Percentiles rank a stretch among this genome's conserved stretches.
phyloP scores from a whole-genome alignment of 2,888 invertebrate genomes.

The Antitype chi region DNA sequence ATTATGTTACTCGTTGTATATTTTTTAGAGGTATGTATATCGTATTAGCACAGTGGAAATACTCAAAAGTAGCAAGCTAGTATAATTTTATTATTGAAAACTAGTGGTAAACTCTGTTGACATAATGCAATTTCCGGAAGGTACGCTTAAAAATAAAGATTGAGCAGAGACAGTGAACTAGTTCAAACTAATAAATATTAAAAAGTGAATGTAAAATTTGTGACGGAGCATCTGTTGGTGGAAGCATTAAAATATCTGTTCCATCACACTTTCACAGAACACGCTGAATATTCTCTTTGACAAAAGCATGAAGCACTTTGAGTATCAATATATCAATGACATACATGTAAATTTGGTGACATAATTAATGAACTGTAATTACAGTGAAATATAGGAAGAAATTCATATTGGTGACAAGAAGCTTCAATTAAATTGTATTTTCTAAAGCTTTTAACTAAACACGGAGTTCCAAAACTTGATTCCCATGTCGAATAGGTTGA shows the following conservation, averaged over 20 bases:
- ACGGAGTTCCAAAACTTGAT: too few species aligned
- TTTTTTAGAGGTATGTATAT: not conserved
- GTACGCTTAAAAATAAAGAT: not conserved
- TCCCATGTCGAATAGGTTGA: too few species aligned
- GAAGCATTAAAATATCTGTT: not conserved
- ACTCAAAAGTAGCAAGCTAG: not conserved
- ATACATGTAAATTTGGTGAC: too few species aligned
- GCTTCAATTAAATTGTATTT: too few species aligned
- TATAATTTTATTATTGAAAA: conserved; percentile 1
- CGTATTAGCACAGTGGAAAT: not conserved
- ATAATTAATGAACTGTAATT: too few species aligned
- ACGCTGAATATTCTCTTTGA: conserved; percentile 3
- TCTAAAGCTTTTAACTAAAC: too few species aligned
- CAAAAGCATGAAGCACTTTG: not conserved
- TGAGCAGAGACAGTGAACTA: not conserved
- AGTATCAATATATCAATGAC: not conserved
- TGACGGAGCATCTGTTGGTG: not conserved
- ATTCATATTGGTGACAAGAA: too few species aligned
- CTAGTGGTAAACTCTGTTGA: not conserved
- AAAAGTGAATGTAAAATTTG: not conserved
- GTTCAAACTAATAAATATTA: not conserved
- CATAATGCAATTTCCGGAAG: not conserved
- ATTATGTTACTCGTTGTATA: too few species aligned
- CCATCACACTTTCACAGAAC: not conserved
- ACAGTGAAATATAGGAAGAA: too few species aligned